Evolutionary conservation across 2,113 vertebrate species (phyloP).

Genomic region (Thymallus thymallus): DNA sequence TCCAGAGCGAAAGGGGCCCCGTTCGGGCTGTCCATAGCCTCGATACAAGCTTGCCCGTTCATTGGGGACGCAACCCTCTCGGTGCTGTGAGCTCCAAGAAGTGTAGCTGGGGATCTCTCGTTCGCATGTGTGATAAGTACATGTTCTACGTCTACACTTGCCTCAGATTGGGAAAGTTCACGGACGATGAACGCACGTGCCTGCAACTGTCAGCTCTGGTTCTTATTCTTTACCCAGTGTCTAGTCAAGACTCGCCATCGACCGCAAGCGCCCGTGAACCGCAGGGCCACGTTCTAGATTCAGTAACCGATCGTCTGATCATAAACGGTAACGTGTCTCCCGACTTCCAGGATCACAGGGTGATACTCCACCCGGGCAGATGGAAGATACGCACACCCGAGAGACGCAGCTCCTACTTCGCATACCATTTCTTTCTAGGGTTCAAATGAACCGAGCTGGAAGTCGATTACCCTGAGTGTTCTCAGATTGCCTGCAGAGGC

Average conservation of each 20-base stretch:
- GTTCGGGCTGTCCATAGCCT: too few species aligned
- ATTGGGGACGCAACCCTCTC: too few species aligned
- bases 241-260: neutral
- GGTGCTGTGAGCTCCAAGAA: too few species aligned
- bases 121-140: too few species aligned
- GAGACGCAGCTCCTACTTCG: neutral
- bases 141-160: too few species aligned
- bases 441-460: neutral
- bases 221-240: too few species aligned
- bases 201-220: too few species aligned
- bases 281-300: neutral
- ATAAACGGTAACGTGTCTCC: neutral
- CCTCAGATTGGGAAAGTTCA: too few species aligned
- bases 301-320: neutral
- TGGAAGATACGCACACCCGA: conserved; percentile 3
- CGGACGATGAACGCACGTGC: too few species aligned
- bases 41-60: too few species aligned
- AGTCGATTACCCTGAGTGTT: neutral
- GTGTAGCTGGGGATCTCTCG: too few species aligned
- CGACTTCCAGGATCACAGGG: neutral
- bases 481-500: neutral
- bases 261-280: neutral
- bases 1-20: too few species aligned
- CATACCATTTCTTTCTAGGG: neutral
- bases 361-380: neutral